Evolutionary conservation across 2,113 vertebrate genomes (phyloP), one percentile per base, ranked within the genome.

Genomic region (Tragelaphus scriptus): DNA sequence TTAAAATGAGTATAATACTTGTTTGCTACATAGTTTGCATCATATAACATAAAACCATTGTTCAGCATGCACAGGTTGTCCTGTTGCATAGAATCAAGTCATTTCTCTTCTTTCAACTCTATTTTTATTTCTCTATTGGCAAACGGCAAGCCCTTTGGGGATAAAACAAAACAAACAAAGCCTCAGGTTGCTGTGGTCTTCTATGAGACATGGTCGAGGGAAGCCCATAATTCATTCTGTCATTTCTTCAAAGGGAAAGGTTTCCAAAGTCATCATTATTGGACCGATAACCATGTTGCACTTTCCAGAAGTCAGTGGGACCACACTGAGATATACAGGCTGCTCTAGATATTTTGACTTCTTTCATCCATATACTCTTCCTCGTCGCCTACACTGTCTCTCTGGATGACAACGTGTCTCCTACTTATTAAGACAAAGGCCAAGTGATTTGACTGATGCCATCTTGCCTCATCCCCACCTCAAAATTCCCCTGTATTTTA

Each of bases 151-250:
- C 14, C 68, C 30, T 86, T 81, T 47, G 36, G 13, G 36, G 80
- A 21, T 23, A 4, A 23, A 58, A 47, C 19, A 16, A 13, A 49
- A 68, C 3, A 65, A 59, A 13, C 56, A 44, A 36, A 28, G 79
- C 16, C 15, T 91, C 51, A 55, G 53, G 36, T 91, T 91, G 28
- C 56, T 95, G 30, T 80, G 55, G 61, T 81, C 93, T 71, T 93
- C 79, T 75, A 1, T 15, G 7, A 58, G 84, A 89, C 71, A 89
- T 49, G 82, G 68, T 89, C 93, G 79, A 97, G 93, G 61, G 93
- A 87, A 98, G 77, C 56, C 68, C 95, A 91, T 97, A 89, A 97
- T 85, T 97, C 97, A 93, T 91, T 77, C 61, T 98, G 96, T 93
- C 95, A 59, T 80, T 85, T 96, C 94, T 96, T 93, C 86, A 75